A percentile compares a stretch with the other conserved stretches of the same genome.
These are phyloP conservation scores for Pelochelys cantorii DNA, from an alignment of 2,797 vertebrate species.

Conservation along the genomic window DNA sequence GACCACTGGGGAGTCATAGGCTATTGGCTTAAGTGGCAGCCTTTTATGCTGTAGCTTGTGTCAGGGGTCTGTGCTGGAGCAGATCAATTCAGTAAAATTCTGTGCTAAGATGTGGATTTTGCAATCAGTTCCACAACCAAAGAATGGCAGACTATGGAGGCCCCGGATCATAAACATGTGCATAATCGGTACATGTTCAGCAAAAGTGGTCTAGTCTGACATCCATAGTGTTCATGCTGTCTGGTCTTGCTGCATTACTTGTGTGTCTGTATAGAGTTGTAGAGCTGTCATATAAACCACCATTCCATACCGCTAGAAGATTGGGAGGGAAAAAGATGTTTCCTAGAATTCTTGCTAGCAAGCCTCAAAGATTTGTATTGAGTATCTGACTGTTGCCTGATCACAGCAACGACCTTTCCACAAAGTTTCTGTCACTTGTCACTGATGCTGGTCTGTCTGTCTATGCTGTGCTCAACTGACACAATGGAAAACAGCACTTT, in stretches of 20 bases:
- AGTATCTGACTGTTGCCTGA: conserved; percentile 17
- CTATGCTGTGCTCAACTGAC: background rate
- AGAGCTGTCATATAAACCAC: background rate
- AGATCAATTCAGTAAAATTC: background rate
- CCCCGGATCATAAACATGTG: background rate
- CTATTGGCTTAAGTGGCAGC: background rate
- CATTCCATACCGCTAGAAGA: background rate
- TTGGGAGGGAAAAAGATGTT: background rate
- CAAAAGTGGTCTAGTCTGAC: background rate
- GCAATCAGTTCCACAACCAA: accelerated
- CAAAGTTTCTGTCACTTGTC: background rate
- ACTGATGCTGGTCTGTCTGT: background rate
- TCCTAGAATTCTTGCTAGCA: conserved; percentile 22
- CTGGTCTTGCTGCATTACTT: background rate
- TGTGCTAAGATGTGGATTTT: background rate
- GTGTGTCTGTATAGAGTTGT: background rate
- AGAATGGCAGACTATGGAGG: background rate
- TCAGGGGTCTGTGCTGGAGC: background rate
- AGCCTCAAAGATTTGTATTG: conserved; percentile 29
- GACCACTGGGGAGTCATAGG: background rate
- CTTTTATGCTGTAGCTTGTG: background rate
- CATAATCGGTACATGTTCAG: background rate
- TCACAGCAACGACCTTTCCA: conserved; percentile 38
- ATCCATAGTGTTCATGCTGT: background rate
- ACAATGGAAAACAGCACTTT: conserved; percentile 11